Evolutionary conservation across 2,888 invertebrate genomes (phyloP).

Genomic region (Protonemura montana): DNA sequence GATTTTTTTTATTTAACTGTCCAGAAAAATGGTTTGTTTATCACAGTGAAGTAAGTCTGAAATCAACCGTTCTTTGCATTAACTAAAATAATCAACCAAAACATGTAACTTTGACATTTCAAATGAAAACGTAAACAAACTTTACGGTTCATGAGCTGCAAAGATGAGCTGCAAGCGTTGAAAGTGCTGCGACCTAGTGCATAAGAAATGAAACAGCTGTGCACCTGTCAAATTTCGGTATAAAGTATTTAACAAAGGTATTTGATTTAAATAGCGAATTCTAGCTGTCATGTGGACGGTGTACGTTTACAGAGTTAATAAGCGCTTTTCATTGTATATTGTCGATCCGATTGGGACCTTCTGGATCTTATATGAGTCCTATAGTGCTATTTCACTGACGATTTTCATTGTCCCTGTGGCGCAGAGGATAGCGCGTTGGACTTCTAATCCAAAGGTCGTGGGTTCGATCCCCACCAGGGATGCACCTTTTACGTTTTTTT

Average conservation of each 20-base stretch:
- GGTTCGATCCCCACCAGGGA: constrained; percentile 88
- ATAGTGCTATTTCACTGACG: constrained; percentile 3
- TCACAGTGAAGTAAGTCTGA: not conserved
- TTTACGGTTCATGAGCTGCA: not conserved
- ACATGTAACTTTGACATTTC: not conserved
- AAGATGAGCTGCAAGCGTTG: too few relatives aligned
- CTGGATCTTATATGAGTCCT: not conserved
- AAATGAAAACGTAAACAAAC: constrained; percentile 2
- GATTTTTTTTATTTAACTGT: too few relatives aligned
- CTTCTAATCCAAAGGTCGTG: constrained; percentile 91
- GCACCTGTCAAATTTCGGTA: not conserved
- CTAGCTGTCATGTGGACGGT: too few relatives aligned
- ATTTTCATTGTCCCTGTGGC: constrained; percentile 74
- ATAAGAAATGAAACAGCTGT: not conserved
- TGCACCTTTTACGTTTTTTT: constrained; percentile 56
- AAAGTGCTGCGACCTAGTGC: not conserved
- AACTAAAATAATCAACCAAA: not conserved
- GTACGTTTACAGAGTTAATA: too few relatives aligned
- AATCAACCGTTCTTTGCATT: too few relatives aligned
- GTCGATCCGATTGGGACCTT: not conserved
- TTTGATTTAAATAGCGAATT: too few relatives aligned
- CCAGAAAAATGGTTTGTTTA: too few relatives aligned
- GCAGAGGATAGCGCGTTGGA: constrained; percentile 90
- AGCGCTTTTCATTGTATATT: too few relatives aligned
- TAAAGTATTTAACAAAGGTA: too few relatives aligned